Evolutionary conservation across 2,888 invertebrate genomes (phyloP).

Genomic region (Stenolophus ochropezus): DNA sequence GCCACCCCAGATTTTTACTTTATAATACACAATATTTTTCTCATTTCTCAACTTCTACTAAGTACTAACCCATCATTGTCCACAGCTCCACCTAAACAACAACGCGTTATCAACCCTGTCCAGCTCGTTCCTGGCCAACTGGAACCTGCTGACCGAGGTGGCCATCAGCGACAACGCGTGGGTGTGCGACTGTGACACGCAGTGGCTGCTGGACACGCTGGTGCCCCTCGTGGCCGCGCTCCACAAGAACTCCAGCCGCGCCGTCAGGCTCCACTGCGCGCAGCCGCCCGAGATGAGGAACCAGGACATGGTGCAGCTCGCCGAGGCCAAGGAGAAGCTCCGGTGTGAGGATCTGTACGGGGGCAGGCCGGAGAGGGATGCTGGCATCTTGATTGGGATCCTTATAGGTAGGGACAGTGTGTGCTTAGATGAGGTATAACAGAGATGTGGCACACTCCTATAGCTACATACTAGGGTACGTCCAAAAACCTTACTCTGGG

Average conservation of each 20-base stretch:
- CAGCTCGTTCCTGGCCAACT: conserved; percentile 78
- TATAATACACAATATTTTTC: no score
- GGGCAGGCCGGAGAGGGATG: conserved; percentile 80
- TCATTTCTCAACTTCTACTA: no score
- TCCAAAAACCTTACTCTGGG: no score
- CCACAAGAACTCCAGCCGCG: neutral
- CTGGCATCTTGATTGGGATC: conserved; percentile 81
- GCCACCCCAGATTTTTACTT: no score
- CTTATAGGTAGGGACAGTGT: conserved; percentile 82
- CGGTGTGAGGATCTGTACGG: conserved; percentile 81
- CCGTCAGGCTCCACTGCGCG: conserved; percentile 73
- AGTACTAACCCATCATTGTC: no score
- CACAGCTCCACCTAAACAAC: conserved; percentile 83
- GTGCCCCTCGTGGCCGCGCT: neutral
- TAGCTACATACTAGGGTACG: no score
- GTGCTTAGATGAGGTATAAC: no score
- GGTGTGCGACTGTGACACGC: conserved; percentile 87
- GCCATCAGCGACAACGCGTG: conserved; percentile 85
- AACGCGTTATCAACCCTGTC: conserved; percentile 84
- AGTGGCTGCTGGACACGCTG: conserved; percentile 77
- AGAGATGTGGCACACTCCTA: no score
- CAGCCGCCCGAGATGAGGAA: conserved; percentile 80
- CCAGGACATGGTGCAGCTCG: conserved; percentile 77
- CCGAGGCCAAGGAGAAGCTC: conserved; percentile 76
- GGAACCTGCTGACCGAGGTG: conserved; percentile 81